Base-by-base conservation (phyloP, 1,140 invertebrate species). In the Drosophila kanapiae region DNA sequence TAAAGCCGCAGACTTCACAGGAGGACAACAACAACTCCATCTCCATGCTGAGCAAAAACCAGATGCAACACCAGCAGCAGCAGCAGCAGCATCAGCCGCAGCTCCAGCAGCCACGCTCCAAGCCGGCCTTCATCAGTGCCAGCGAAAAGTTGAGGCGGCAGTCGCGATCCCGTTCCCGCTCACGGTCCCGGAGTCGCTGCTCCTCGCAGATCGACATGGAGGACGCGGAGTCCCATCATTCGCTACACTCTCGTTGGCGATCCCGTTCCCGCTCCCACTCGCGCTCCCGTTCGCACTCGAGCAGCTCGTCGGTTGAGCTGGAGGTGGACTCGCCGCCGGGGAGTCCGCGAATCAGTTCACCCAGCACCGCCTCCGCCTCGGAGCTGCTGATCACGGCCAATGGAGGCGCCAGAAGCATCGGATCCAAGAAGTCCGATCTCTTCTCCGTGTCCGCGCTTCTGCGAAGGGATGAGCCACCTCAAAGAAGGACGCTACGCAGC, bases 371-470 rank as follows among this genome's bases (percentile, higher is more conserved):
- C 38, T 80, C 80, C 33, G 72, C 67, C 54, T 82, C 80, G 16
- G 81, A 92, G 56, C 78, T 92, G 13, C 64, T 92, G 13, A 83
- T 82, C 67, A 75, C 76, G 8, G 72, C 71, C 40, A 85, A 78
- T 56, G 70, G 71, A 68, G 83, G 91, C 56, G 80, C 93, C 77
- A 56, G 64, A 48, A 85, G 78, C 47, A 67, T 78, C 35, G 75
- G 63, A 6, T 69, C 78, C 93, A 91, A 96, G 92, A 95, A 95
- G 93, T 97, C 96, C 7, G 95, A 97, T 92, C 94, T 95, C 6
- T 97, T 97, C 90, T 97, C 96, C 62, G 96, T 97, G 6, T 96
- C 95, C 49, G 96, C 96, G 0, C 93, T 97, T 6, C 92, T 97
- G 13, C 94, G 96, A 92, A 96, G 96, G 54, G 96, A 97, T 91